These are phyloP conservation scores for Drosophila melanocephala DNA, from an alignment of 2,888 invertebrate genomes.

Conservation along the genomic window DNA sequence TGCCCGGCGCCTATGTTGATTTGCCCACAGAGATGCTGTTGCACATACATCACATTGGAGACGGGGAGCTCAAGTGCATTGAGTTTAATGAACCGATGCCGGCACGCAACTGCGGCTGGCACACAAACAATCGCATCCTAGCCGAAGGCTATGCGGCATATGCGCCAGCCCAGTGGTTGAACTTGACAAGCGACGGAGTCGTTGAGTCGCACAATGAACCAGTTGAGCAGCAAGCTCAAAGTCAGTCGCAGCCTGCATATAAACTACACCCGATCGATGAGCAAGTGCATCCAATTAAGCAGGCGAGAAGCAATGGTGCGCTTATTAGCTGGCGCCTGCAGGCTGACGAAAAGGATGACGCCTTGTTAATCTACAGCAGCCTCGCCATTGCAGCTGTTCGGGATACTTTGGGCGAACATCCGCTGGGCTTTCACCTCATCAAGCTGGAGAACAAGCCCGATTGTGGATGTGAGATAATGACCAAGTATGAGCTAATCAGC, in stretches of 20 bases:
- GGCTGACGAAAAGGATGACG: neutral
- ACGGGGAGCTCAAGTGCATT: slow-evolving; percentile 48
- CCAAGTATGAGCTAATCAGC: slow-evolving; percentile 76
- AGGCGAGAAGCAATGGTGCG: slow-evolving; percentile 38
- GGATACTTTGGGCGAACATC: slow-evolving; percentile 23
- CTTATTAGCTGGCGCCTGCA: slow-evolving; percentile 68
- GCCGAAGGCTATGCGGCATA: slow-evolving; percentile 52
- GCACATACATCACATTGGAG: slow-evolving; percentile 28
- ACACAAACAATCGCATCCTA: slow-evolving; percentile 71
- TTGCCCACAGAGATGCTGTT: slow-evolving; percentile 77
- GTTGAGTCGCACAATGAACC: neutral
- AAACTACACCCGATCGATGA: slow-evolving; percentile 33
- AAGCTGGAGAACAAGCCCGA: slow-evolving; percentile 82
- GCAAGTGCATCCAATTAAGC: neutral
- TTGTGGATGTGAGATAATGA: slow-evolving; percentile 82
- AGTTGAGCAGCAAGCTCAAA: neutral
- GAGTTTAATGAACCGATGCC: slow-evolving; percentile 79
- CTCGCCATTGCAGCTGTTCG: slow-evolving; percentile 55
- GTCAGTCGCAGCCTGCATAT: slow-evolving; percentile 32
- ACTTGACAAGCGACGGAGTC: slow-evolving; percentile 3
- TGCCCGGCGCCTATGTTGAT: slow-evolving; percentile 74
- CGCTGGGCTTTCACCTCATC: slow-evolving; percentile 62
- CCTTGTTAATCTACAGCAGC: slow-evolving; percentile 55
- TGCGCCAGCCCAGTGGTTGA: slow-evolving; percentile 53
- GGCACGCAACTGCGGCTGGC: slow-evolving; percentile 76